Evolutionary conservation across 1,140 invertebrate species (phyloP), one percentile per base, ranked within the genome.

Genomic region (Plodia interpunctella): DNA sequence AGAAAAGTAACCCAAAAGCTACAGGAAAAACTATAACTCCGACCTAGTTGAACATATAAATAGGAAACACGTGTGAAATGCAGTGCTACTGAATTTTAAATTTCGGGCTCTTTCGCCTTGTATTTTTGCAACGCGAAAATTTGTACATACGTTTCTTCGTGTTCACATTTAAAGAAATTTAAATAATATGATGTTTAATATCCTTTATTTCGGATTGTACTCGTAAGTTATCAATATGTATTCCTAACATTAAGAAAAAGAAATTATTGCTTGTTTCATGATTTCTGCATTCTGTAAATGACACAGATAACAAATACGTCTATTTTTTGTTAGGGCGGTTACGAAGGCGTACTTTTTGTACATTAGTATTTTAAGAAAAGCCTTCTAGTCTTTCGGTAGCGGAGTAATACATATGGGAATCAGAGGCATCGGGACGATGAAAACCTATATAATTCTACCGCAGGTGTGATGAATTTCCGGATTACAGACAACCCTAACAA

Each of bases 401-500:
- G 13, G 13, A 44, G 15, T 44, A 17, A 44, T 15, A 15, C 6
- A 15, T 10, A 44, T 15, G 32, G 15, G 13, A 17, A n/a, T n/a
- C 38, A n/a, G 38, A n/a, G 38, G 13, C 38, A n/a, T 15, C 38
- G 51, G 5, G 21, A 28, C 20, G 20, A 44, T 44, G 38, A 44
- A 20, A 20, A 53, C 51, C 51, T 53, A 20, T 32, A n/a, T 55
- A 60, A 60, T 49, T 35, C 38, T 35, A 35, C 25, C 53, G 59
- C 59, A 60, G 59, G 59, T 60, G 52, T 60, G 59, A 60, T 49
- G 52, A 55, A 55, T 60, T 54, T 54, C 51, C 58, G 38, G 35
- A 60, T 49, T 60, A 55, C 28, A 60, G 20, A 55, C 59, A 49
- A 30, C 35, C 44, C 53, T 60, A 55, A 60, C 53, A 60, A 53